phyloP scores from a whole-genome alignment of 2,113 vertebrate genomes.

The Varanus salvator region DNA sequence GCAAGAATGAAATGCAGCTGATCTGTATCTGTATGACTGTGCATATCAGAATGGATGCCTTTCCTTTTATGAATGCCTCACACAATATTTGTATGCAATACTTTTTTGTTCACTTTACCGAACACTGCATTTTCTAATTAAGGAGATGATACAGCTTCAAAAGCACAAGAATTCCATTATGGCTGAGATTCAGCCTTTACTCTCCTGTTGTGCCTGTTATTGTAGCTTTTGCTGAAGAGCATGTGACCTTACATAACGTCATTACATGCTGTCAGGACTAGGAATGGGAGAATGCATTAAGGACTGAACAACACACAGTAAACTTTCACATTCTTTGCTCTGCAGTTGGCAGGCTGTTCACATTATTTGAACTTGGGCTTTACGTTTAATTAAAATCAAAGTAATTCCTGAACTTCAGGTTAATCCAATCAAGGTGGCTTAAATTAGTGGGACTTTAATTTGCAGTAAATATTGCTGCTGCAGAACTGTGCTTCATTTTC shows the following conservation, averaged over 20 bases:
- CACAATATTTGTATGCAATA: not conserved
- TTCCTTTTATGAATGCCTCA: not conserved
- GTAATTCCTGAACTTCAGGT: conserved; percentile 18
- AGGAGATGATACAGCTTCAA: not conserved
- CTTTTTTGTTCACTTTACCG: not conserved
- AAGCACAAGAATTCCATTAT: not conserved
- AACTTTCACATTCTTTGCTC: conserved; percentile 9
- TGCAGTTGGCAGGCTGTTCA: not conserved
- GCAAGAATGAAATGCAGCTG: not conserved
- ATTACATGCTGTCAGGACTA: not conserved
- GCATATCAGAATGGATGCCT: not conserved
- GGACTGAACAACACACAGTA: not conserved
- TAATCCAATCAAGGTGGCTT: conserved; percentile 38
- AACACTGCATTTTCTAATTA: not conserved
- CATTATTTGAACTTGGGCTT: conserved; percentile 23
- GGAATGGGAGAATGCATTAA: not conserved
- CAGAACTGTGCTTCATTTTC: conserved; percentile 38
- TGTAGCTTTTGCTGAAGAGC: not conserved
- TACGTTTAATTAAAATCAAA: conserved; percentile 36
- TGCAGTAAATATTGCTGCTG: conserved; percentile 24
- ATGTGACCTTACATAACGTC: not conserved
- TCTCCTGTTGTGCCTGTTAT: not conserved
- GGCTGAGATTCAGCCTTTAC: not conserved
- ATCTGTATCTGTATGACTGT: not conserved
- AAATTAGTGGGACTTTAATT: conserved; percentile 47